Conservation (phyloP, 2,888 invertebrate species). For the Drosophila villosipedis region DNA sequence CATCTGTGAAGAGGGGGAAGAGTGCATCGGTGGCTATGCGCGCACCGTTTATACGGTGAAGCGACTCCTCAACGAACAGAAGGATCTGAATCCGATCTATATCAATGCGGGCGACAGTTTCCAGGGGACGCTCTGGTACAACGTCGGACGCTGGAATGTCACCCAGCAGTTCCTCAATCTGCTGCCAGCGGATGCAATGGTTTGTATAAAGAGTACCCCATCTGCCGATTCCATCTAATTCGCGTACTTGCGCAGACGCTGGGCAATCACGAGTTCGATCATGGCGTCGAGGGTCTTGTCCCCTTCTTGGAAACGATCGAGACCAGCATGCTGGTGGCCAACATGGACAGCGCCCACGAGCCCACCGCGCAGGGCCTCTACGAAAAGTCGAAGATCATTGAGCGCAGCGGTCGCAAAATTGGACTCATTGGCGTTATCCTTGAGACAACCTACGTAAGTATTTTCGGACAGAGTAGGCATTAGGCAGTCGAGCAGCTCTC, state of each 20-base stretch:
- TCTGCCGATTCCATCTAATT: background rate
- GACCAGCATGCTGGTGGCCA: constrained; percentile 89
- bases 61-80: constrained; percentile 84
- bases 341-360: constrained; percentile 90
- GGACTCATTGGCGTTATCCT: constrained; percentile 93
- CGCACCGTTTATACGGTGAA: constrained; percentile 88
- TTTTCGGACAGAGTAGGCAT: background rate
- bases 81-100: constrained; percentile 88
- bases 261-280: constrained; percentile 95
- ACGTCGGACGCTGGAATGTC: constrained; percentile 90
- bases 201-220: constrained; percentile 76
- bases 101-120: constrained; percentile 94
- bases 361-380: constrained; percentile 88
- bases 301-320: constrained; percentile 89
- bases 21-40: constrained; percentile 90
- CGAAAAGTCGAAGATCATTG: constrained; percentile 88
- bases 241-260: constrained; percentile 87
- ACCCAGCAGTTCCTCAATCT: constrained; percentile 91
- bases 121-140: constrained; percentile 95
- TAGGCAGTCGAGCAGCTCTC: background rate
- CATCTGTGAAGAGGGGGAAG: constrained; percentile 86
- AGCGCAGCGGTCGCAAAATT: constrained; percentile 88
- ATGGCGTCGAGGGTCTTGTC: constrained; percentile 89
- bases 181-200: constrained; percentile 91
- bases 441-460: constrained; percentile 86